Evolutionary conservation across 2,888 invertebrate species (phyloP), one percentile per base, ranked within the genome.

Genomic region (Lasioglossum pauxillum): DNA sequence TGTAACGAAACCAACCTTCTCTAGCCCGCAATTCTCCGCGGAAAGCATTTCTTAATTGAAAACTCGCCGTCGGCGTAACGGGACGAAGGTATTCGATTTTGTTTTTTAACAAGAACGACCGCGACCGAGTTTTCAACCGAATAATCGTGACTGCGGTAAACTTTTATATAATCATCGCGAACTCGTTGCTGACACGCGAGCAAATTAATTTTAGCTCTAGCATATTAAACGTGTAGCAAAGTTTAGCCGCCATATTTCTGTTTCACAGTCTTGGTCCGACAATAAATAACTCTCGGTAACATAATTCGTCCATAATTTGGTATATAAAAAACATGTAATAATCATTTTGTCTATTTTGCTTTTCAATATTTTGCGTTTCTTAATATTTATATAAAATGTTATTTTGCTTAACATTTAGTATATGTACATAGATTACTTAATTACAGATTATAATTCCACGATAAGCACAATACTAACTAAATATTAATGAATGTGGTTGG

Each of bases 1-100:
- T 84, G 87, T 85, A 87, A 86, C 80, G 86, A 80, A 89, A 90
- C 85, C 73, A 89, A 88, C 73, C 83, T 80, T 75, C 85, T n/a
- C 69, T 69, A 64, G 14, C 23, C 23, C 41, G 83, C 69, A 74
- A 86, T 80, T 82, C 86, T 71, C 78, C 46, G 72, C 27, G 77
- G 82, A 74, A 82, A 85, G 80, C 80, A 86, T 80, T 87, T 86
- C 82, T 87, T 82, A 86, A 86, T 86, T 87, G 86, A 85, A 83
- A 83, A 87, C 80, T 75, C 75, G 35, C 57, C 67, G 80, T 16
- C 72, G 73, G 81, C 72, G 44, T 67, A 80, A 44, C 86, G 71
- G 31, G 74, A 71, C 75, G 7, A 27, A 41, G 74, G 44, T 31
- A n/a, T 82, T 78, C 74, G 35, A 73, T 82, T 49, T 31, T 27